Evolutionary conservation across 2,888 invertebrate genomes (phyloP).

Genomic region (Epinotia demarniana): DNA sequence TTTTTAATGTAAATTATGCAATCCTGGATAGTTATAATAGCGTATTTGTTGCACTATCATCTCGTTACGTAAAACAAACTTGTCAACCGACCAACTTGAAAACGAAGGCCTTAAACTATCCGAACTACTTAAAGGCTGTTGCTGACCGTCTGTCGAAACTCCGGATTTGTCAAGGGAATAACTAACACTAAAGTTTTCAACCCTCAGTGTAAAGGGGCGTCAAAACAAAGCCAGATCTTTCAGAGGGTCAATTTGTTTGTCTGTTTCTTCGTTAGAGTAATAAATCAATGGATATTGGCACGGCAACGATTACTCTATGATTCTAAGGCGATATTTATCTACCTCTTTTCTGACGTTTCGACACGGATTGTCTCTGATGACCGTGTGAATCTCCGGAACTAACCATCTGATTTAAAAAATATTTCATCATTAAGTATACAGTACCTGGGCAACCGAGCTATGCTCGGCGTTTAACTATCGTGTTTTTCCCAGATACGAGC

Average conservation of each 20-base stretch:
- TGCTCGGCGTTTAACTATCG: too few relatives aligned
- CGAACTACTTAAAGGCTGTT: constrained; percentile 48
- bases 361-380: too few relatives aligned
- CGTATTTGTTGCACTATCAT: background rate
- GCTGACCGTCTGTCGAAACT: constrained; percentile 21
- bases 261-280: background rate
- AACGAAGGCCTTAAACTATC: constrained; percentile 49
- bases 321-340: too few relatives aligned
- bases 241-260: background rate
- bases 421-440: too few relatives aligned
- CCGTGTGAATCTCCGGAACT: too few relatives aligned
- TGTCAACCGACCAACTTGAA: constrained; percentile 7
- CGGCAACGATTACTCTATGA: background rate
- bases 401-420: too few relatives aligned
- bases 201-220: background rate
- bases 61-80: background rate
- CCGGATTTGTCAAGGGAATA: constrained; percentile 25
- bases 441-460: too few relatives aligned
- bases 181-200: constrained; percentile 20
- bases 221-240: background rate
- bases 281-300: background rate
- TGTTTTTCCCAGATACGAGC: too few relatives aligned
- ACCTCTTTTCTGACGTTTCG: too few relatives aligned
- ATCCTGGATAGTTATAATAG: background rate
- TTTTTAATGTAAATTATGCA: too few relatives aligned